phyloP scores from a whole-genome alignment of 2,888 invertebrate genomes.

The Thymelicus lineola region DNA sequence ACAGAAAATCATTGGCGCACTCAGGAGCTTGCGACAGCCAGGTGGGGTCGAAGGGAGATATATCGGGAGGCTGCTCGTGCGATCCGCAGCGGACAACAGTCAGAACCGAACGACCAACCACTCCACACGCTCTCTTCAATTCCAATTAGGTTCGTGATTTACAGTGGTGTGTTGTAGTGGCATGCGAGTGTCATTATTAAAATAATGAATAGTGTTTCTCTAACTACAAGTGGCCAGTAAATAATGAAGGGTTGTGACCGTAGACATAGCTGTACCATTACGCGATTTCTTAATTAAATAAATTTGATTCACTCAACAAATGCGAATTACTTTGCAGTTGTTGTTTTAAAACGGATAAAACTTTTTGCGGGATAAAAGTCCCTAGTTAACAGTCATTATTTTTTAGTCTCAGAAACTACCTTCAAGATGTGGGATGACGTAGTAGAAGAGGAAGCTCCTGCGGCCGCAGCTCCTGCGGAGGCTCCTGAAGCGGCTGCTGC shows the following conservation, averaged over 20 bases:
- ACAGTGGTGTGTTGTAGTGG: constrained; percentile 43
- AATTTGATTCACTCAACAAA: background rate
- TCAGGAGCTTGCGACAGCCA: constrained; percentile 72
- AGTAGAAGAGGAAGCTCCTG: constrained; percentile 73
- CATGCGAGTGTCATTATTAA: constrained; percentile 11
- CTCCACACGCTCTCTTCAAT: constrained; percentile 73
- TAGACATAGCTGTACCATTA: background rate
- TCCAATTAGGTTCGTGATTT: constrained; percentile 71
- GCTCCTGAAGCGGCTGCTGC: constrained; percentile 58
- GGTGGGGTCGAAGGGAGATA: constrained; percentile 80
- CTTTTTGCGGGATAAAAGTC: background rate
- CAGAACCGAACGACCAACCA: constrained; percentile 76
- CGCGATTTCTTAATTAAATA: background rate
- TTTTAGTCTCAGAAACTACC: constrained; percentile 72
- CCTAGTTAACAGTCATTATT: constrained; percentile 50
- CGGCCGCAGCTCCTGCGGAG: constrained; percentile 52
- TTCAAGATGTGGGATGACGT: constrained; percentile 85
- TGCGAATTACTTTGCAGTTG: background rate
- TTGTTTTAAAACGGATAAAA: no score
- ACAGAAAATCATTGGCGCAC: constrained; percentile 81
- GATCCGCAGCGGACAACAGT: constrained; percentile 67
- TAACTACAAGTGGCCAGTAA: constrained; percentile 8
- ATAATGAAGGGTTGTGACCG: constrained; percentile 9
- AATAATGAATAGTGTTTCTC: constrained; percentile 13
- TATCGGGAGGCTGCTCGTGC: constrained; percentile 75